Evolutionary conservation across 2,797 vertebrate species (phyloP).

Genomic region (Paramormyrops hopkinsi): DNA sequence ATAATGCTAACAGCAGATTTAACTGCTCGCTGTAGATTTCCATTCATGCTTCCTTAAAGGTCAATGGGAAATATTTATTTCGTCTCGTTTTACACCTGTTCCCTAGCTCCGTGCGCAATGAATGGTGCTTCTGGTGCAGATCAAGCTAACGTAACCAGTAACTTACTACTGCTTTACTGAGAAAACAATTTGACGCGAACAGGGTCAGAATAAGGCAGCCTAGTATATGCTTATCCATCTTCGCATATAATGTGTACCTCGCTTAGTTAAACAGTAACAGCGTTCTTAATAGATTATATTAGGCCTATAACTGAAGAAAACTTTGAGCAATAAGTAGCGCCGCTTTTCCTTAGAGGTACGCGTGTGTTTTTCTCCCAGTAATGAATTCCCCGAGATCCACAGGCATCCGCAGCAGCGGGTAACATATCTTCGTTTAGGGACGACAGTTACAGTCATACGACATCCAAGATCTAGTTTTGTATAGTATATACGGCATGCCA

Average conservation of each 20-base stretch:
- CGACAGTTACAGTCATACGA: background rate
- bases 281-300: background rate
- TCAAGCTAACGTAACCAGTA: too few species aligned
- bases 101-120: constrained; percentile 11
- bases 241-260: background rate
- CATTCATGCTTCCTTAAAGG: background rate
- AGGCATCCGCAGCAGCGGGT: background rate
- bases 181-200: background rate
- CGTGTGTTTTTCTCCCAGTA: background rate
- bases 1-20: background rate
- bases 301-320: background rate
- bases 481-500: background rate
- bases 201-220: background rate
- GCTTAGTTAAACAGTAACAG: background rate
- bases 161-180: background rate
- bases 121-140: background rate
- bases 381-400: background rate
- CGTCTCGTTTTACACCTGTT: constrained; percentile 36
- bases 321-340: background rate
- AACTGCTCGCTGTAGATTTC: background rate
- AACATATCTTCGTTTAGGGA: background rate
- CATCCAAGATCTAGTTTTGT: background rate
- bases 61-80: constrained; percentile 5
- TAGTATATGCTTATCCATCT: background rate
- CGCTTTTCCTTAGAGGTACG: background rate